Evolutionary conservation across 2,888 invertebrate species (phyloP).

Genomic region (Mechanitis messenoides): DNA sequence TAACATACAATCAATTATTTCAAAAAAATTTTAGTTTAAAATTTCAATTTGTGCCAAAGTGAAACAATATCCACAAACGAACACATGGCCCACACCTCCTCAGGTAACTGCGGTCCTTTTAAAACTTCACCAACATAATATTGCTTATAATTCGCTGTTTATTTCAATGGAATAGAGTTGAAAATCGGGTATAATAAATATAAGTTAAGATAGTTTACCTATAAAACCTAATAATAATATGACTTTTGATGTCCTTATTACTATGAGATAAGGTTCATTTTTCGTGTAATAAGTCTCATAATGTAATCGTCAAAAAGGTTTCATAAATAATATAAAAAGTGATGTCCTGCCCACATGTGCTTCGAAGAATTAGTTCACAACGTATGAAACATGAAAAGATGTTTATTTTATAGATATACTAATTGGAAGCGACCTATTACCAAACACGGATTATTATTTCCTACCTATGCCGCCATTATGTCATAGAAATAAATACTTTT

Average conservation of each 20-base stretch:
- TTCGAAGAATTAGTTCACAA: conserved; percentile 42
- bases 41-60: conserved; percentile 36
- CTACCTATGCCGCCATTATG: too few relatives aligned
- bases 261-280: neutral
- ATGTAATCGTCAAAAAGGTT: conserved; percentile 10
- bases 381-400: conserved; percentile 12
- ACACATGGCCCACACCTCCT: conserved; percentile 40
- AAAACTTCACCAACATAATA: conserved; percentile 26
- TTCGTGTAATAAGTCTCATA: neutral
- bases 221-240: neutral
- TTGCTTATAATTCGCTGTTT: conserved; percentile 3
- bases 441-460: too few relatives aligned
- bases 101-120: conserved; percentile 39
- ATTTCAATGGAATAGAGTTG: neutral
- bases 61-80: conserved; percentile 34
- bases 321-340: conserved; percentile 37
- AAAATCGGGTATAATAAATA: conserved; percentile 3
- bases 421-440: too few relatives aligned
- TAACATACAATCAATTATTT: too few relatives aligned
- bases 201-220: neutral
- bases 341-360: conserved; percentile 48
- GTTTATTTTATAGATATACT: neutral
- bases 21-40: too few relatives aligned
- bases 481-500: too few relatives aligned
- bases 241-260: neutral